Evolutionary conservation across 2,797 vertebrate species (phyloP).

Genomic region (Danio choprae): DNA sequence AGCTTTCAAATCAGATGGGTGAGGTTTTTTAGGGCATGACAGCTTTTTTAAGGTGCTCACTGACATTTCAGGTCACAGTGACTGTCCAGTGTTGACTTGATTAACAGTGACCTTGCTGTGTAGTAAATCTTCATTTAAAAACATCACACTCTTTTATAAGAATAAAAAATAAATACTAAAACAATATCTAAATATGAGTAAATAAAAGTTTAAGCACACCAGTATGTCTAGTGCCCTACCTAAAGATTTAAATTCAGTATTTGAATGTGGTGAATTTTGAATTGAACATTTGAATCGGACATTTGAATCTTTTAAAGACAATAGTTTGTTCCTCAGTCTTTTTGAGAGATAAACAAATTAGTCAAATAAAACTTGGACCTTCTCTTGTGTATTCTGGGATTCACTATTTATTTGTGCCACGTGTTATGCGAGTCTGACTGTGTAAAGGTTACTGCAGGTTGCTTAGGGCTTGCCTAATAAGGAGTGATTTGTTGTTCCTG

Average conservation of each 20-base stretch:
- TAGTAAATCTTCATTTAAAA: not conserved
- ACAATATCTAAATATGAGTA: not conserved
- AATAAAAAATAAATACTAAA: not conserved
- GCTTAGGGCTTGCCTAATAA: slow-evolving; percentile 70
- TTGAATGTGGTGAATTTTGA: slow-evolving; percentile 33
- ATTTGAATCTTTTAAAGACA: slow-evolving; percentile 40
- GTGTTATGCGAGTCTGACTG: not conserved
- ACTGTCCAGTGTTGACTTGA: not conserved
- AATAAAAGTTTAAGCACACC: not conserved
- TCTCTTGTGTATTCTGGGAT: not conserved
- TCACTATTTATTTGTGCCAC: slow-evolving; percentile 15
- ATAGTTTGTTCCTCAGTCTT: not conserved
- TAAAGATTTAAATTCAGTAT: slow-evolving; percentile 15
- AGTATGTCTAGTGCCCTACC: not conserved
- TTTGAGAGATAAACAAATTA: not conserved
- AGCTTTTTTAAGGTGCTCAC: slow-evolving; percentile 25
- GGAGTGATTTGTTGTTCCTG: slow-evolving; percentile 57
- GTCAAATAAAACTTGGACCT: slow-evolving; percentile 3
- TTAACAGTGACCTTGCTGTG: not conserved
- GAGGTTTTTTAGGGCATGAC: slow-evolving; percentile 9
- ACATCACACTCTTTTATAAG: not conserved
- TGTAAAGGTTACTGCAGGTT: slow-evolving; percentile 69
- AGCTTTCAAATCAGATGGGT: not conserved
- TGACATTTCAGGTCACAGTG: slow-evolving; percentile 23
- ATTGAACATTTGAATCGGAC: slow-evolving; percentile 26